Base-by-base conservation (phyloP, 2,888 invertebrate species). In the Ferrisia virgata region DNA sequence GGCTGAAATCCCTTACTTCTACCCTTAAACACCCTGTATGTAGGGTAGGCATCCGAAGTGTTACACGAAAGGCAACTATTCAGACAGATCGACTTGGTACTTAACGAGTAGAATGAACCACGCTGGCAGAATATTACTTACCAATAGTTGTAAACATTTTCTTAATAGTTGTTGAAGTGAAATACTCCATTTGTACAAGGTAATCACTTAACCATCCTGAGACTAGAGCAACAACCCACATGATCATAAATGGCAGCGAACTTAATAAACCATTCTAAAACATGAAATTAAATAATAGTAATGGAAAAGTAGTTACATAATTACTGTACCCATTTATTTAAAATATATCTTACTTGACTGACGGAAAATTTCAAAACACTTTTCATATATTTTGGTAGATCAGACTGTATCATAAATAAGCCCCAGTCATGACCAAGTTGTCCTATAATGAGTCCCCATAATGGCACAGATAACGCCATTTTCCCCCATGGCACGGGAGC, bases 121-220 rank as follows among this genome's bases (percentile, higher is more conserved):
- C n/a, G n/a, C n/a, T n/a, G n/a, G n/a, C n/a, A n/a, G n/a, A n/a
- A n/a, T n/a, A n/a, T n/a, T n/a, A 39, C 86, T 87, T 87, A 89
- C 90, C 89, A 76, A 90, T 88, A 0, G 90, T 89, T 0, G 90
- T 90, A 72, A 90, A 90, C 0, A 89, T 86, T 87, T 91, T 90
- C 0, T 91, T 86, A 0, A 89, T 89, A 31, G 88, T 88, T 0
- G 89, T 89, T 3, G 89, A 88, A 0, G 88, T 88, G 84, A 90
- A 87, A 53, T 87, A 69, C 0, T 88, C 88, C 1, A 84, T 87
- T 0, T 86, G 87, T 85, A 90, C 88, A 43, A 94, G 89, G 89
- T 91, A 92, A 87, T 95, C 95, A 82, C 93, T 93, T 1, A 93
- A 79, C 86, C 92, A 91, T 4, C 94, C 94, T 28, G 93, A 92